Conservation (phyloP, 2,797 vertebrate species). For the Phataginus tetradactyla region DNA sequence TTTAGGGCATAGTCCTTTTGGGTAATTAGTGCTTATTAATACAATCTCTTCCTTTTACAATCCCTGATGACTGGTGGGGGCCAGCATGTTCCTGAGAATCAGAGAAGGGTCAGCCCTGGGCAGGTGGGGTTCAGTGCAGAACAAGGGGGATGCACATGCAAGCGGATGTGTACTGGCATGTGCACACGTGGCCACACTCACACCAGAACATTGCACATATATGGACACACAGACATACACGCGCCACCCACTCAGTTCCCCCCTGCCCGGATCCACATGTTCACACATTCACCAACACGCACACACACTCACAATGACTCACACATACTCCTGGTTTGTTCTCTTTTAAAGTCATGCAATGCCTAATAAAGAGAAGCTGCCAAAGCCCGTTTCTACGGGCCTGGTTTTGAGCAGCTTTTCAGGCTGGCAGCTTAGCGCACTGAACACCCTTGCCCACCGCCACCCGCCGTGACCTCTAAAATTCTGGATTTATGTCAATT, state of each 20-base stretch:
- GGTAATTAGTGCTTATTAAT: not conserved
- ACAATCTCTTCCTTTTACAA: not conserved
- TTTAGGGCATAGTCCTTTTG: not conserved
- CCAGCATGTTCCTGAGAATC: not conserved
- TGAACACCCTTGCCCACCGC: not conserved
- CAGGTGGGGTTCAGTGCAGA: too few species aligned
- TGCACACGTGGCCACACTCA: not conserved
- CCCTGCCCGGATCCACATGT: rapidly evolving
- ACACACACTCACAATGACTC: not conserved
- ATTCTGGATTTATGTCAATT: not conserved
- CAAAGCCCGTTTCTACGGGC: rapidly evolving
- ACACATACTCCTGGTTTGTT: rapidly evolving
- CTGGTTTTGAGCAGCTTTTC: not conserved
- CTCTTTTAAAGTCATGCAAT: not conserved
- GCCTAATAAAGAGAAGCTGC: not conserved
- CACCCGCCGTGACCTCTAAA: rapidly evolving
- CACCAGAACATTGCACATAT: not conserved
- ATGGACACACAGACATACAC: rapidly evolving
- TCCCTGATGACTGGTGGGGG: not conserved
- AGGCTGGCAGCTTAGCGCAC: rapidly evolving
- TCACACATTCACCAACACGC: not conserved
- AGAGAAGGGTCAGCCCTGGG: not conserved
- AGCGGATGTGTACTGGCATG: rapidly evolving
- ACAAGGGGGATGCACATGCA: not conserved
- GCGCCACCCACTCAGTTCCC: not conserved